A percentile compares a stretch with the other conserved stretches of the same genome.
phyloP scores from a whole-genome alignment of 2,797 vertebrate species.

The Cossypha niveicapilla region DNA sequence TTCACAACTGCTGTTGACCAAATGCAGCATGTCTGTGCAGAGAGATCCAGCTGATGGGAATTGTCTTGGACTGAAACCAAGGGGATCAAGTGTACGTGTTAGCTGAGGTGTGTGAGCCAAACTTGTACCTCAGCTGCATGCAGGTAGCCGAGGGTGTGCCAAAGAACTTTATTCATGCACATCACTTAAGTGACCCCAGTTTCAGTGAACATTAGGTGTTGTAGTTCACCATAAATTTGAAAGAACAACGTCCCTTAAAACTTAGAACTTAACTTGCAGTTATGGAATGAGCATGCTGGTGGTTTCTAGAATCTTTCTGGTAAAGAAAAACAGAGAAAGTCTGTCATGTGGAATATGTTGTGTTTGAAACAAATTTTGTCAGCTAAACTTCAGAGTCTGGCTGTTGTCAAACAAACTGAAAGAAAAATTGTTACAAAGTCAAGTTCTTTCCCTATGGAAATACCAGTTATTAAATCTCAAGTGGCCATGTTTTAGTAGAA shows the following conservation, averaged over 20 bases:
- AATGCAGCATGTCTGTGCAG: neutral
- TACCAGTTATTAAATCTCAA: neutral
- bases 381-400: neutral
- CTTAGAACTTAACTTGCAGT: neutral
- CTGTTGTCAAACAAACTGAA: slow-evolving; percentile 5
- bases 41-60: neutral
- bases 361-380: slow-evolving; percentile 2
- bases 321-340: neutral
- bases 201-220: neutral
- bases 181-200: neutral
- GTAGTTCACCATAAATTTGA: neutral
- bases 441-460: neutral
- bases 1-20: neutral
- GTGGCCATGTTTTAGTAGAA: neutral
- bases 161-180: neutral
- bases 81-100: neutral
- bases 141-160: neutral
- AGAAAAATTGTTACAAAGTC: neutral
- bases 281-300: neutral
- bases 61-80: neutral
- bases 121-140: neutral
- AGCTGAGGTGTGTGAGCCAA: neutral
- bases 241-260: neutral
- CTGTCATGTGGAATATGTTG: neutral
- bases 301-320: slow-evolving; percentile 3